Evolutionary conservation across 2,113 vertebrate species (phyloP).

Genomic region (Cheilinus undulatus): DNA sequence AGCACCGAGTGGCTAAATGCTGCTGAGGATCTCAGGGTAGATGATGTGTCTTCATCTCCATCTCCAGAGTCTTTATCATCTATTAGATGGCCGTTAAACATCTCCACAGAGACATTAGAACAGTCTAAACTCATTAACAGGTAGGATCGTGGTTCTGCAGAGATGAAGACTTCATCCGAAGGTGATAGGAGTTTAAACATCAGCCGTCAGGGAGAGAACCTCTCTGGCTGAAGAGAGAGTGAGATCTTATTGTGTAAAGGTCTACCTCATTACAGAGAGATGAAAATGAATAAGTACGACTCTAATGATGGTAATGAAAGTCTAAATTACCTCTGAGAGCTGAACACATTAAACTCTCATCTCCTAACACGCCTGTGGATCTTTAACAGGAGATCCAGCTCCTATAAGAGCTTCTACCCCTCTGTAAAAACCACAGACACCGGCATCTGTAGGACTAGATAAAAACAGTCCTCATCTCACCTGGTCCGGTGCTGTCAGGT

Average conservation of each 20-base stretch:
- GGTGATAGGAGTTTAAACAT: neutral
- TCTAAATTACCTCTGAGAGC: neutral
- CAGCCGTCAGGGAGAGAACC: neutral
- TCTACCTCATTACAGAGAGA: too few relatives aligned
- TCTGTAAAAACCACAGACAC: too few relatives aligned
- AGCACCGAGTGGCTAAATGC: too few relatives aligned
- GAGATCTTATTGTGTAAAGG: neutral
- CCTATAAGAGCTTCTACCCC: too few relatives aligned
- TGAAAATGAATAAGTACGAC: neutral
- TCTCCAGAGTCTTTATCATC: neutral
- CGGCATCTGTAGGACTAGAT: neutral
- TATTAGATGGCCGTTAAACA: slow-evolving; percentile 10
- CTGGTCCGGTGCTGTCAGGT: slow-evolving; percentile 73
- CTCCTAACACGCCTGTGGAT: neutral
- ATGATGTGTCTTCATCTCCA: neutral
- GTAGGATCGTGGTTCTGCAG: neutral
- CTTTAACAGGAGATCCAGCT: neutral
- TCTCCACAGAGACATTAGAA: slow-evolving; percentile 13
- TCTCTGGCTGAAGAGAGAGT: neutral
- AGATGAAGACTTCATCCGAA: neutral
- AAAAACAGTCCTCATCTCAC: slow-evolving; percentile 47
- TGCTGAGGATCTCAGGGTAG: too few relatives aligned
- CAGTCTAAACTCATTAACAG: slow-evolving; percentile 8
- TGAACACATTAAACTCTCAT: too few relatives aligned
- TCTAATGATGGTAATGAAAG: neutral